Evolutionary conservation across 2,113 vertebrate species (phyloP), one percentile per base, ranked within the genome.

Genomic region (Mola mola): DNA sequence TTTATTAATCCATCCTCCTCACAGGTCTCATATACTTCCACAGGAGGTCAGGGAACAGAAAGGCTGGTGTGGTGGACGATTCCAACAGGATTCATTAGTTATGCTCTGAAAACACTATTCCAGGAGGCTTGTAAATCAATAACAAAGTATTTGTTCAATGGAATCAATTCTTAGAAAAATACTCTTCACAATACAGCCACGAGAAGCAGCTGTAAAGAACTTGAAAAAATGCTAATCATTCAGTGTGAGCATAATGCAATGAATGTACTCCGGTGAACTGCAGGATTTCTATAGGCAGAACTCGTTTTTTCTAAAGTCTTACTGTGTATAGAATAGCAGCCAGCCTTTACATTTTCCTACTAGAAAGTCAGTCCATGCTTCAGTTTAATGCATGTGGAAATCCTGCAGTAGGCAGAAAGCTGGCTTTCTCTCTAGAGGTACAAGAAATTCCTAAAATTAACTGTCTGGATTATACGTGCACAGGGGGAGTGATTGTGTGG

Each of bases 1-100:
- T 76, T 89, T 87, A 86, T 84, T 88, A 86, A 89, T 88, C 75
- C 70, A 47, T 79, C 65, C 71, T 77, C 79, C 72, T 66, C 48
- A 6, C 75, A 65, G 85, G 70, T 48, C 67, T 71, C 67, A 48
- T 75, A 77, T 81, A 78, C 71, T 67, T 72, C 65, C 4, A 22
- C 53, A 48, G 65, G 66, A 57, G 65, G 65, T 63, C 59, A 60
- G 64, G 75, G 66, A 41, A 28, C n/a, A 49, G 38, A 40, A 44
- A 62, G 24, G 4, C 79, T 34, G 34, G 5, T 21, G 21, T 41
- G 15, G 10, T 47, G 20, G 48, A 72, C 28, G 47, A 57, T 50
- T 49, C 11, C 13, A 40, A 0, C 2, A 56, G 50, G 36, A 46
- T 43, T 72, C 6, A 43, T 71, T 40, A n/a, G n/a, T n/a, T n/a